phyloP scores from a whole-genome alignment of 1,140 invertebrate genomes.

The Chironomus striatipennis region DNA sequence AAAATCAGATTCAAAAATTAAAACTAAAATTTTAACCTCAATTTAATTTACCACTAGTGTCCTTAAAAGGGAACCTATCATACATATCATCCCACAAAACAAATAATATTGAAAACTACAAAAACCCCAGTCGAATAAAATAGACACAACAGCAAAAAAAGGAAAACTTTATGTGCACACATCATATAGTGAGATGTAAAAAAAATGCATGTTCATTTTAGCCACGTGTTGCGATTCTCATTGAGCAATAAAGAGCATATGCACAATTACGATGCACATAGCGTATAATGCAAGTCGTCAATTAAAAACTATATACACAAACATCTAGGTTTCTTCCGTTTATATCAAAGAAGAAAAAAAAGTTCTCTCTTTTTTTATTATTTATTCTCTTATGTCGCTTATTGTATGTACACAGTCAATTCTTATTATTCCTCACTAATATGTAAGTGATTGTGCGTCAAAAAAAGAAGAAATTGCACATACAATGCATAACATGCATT shows the following conservation, averaged over 20 bases:
- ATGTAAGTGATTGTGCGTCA: not conserved
- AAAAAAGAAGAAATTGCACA: not conserved
- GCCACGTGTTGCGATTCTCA: constrained; percentile 22
- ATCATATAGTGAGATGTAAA: no score
- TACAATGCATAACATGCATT: constrained; percentile 12
- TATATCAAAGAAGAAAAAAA: not conserved
- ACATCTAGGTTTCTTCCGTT: constrained; percentile 16
- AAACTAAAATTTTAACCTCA: no score
- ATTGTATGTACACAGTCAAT: not conserved
- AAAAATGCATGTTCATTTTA: not conserved
- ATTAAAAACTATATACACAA: not conserved
- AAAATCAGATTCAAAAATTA: no score
- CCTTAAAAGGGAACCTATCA: no score
- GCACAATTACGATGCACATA: constrained; percentile 23
- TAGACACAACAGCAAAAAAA: no score
- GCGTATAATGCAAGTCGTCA: constrained; percentile 17
- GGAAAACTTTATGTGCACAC: no score
- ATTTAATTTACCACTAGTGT: no score
- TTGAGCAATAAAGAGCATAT: constrained; percentile 23
- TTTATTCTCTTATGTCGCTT: not conserved
- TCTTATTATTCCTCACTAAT: not conserved
- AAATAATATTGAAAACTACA: no score
- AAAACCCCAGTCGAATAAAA: no score
- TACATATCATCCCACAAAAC: no score
- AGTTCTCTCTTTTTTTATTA: no score